Base-by-base conservation (phyloP, 2,888 invertebrate genomes). In the Empis stercorea region DNA sequence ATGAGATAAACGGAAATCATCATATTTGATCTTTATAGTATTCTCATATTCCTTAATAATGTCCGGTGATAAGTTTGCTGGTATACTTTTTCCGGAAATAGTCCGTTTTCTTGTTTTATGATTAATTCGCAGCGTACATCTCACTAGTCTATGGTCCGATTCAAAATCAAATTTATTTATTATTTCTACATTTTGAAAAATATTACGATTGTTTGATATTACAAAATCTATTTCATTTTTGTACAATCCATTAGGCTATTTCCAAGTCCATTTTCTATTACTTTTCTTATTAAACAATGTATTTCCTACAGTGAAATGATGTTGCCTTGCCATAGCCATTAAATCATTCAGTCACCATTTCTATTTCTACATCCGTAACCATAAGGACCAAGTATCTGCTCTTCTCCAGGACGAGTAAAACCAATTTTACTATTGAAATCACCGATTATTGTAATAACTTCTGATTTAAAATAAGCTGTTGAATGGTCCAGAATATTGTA, bases 141-240 rank as follows among this genome's bases (percentile, higher is more conserved):
- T n/a, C n/a, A n/a, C 4, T 20, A 20, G 5, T 45, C 36, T 23
- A 15, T 46, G 36, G 17, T 20, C 36, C 14, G 34, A 41, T 37
- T 43, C 42, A 15, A 43, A 42, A 14, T 5, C n/a, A n/a, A 43
- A 10, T 27, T 34, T 36, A 27, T 36, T 42, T 41, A 27, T 6
- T 14, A 46, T 16, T n/a, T 30, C 39, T 11, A 42, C 36, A 23
- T 43, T 36, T 46, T 46, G 43, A 27, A 43, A 40, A 34, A 41
- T 37, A 36, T 46, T 46, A 41, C 37, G 23, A 10, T 42, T 42
- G 46, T 43, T 41, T 23, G n/a, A n/a, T n/a, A n/a, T n/a, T n/a
- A n/a, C n/a, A n/a, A n/a, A n/a, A n/a, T n/a, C n/a, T n/a, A n/a
- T n/a, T n/a, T n/a, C n/a, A n/a, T n/a, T n/a, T n/a, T n/a, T n/a